Percentiles rank a stretch among this genome's conserved stretches.
Evolutionary conservation across 2,113 vertebrate genomes (phyloP).

Genomic region (Zosterops pallidus): DNA sequence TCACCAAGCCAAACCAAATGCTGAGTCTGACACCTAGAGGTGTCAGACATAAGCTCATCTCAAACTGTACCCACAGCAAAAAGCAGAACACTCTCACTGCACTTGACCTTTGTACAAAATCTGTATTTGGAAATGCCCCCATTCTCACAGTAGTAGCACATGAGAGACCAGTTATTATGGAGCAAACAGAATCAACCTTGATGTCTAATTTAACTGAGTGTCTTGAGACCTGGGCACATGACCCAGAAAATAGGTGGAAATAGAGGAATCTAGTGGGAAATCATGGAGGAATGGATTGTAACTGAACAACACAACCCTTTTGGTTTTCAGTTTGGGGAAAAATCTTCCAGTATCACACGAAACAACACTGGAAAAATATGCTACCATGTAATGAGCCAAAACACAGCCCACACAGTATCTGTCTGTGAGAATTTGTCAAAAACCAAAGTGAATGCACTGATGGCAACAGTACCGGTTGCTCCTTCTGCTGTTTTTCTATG

Average conservation of each 20-base stretch:
- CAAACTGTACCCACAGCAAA: background rate
- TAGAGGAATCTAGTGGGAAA: background rate
- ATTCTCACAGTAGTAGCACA: background rate
- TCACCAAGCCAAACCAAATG: background rate
- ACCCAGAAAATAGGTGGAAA: background rate
- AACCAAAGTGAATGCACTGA: background rate
- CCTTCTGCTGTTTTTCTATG: background rate
- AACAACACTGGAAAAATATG: background rate
- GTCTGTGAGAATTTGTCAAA: background rate
- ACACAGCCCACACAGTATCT: background rate
- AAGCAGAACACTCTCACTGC: background rate
- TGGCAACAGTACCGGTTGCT: conserved; percentile 36
- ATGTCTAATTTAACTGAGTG: background rate
- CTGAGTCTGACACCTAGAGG: conserved; percentile 29
- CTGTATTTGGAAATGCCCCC: background rate
- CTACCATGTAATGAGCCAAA: background rate
- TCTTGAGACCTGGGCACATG: background rate
- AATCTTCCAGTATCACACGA: background rate
- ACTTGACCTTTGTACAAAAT: background rate
- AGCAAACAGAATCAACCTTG: background rate
- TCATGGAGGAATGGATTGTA: background rate
- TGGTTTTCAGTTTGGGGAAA: background rate
- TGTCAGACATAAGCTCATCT: background rate
- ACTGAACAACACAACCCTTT: background rate
- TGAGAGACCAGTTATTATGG: background rate